A percentile compares a stretch with the other conserved stretches of the same genome.
Evolutionary conservation across 2,113 vertebrate genomes (phyloP).

Genomic region (Periophthalmodon schlosseri): DNA sequence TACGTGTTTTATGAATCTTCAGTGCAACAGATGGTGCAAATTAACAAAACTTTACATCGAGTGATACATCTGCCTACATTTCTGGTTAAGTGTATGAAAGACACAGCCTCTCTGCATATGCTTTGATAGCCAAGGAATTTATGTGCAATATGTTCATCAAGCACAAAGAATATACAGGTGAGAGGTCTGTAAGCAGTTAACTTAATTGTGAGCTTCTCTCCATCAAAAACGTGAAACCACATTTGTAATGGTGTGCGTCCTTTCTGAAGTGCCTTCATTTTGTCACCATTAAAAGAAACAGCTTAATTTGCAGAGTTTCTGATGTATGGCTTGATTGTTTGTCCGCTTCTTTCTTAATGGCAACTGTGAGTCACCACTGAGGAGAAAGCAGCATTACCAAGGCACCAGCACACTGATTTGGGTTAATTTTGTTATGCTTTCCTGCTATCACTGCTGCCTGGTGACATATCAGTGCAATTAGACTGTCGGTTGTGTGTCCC

Average conservation of each 20-base stretch:
- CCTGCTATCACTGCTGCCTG: conserved; percentile 48
- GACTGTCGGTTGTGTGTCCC: conserved; percentile 61
- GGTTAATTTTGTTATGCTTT: conserved; percentile 57
- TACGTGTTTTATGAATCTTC: background rate
- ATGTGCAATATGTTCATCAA: background rate
- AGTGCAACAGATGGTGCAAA: background rate
- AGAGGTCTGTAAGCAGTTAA: background rate
- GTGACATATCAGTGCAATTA: conserved; percentile 72
- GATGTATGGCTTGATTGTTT: conserved; percentile 12
- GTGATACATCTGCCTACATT: background rate
- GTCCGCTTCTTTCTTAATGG: conserved; percentile 23
- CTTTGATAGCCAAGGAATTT: background rate
- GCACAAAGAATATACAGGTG: background rate
- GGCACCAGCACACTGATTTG: conserved; percentile 33
- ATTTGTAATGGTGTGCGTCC: background rate
- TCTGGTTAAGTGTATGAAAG: background rate
- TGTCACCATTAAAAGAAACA: background rate
- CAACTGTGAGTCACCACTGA: conserved; percentile 42
- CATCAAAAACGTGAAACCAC: background rate
- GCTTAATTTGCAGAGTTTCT: conserved; percentile 14
- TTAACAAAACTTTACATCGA: background rate
- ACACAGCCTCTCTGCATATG: background rate
- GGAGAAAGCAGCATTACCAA: conserved; percentile 37
- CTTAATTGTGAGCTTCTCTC: background rate
- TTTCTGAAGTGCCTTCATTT: conserved; percentile 13